These are phyloP conservation scores for Andricus grossulariae DNA, from an alignment of 1,140 invertebrate species.

Conservation along the genomic window DNA sequence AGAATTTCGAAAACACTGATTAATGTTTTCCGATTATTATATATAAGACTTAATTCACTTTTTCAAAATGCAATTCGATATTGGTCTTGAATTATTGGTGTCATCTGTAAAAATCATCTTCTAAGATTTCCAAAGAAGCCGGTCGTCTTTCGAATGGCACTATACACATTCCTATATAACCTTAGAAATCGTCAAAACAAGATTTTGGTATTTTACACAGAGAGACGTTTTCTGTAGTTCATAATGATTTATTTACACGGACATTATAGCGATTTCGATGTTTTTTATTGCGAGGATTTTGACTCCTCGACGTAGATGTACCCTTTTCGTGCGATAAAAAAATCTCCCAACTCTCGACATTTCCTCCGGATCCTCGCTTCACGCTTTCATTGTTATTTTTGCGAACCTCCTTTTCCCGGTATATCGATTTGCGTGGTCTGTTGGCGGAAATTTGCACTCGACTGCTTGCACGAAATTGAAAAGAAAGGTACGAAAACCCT, in stretches of 20 bases:
- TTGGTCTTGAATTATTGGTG: constrained; percentile 1
- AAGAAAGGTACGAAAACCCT: not conserved
- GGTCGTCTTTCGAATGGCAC: constrained; percentile 14
- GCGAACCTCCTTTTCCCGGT: not conserved
- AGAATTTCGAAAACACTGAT: not conserved
- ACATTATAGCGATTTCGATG: constrained; percentile 31
- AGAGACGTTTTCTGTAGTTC: constrained; percentile 2
- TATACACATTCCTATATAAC: constrained; percentile 17
- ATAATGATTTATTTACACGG: constrained; percentile 27
- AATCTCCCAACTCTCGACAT: constrained; percentile 6
- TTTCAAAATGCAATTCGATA: not conserved
- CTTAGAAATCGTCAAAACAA: constrained; percentile 19
- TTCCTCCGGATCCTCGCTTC: not conserved
- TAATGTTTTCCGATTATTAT: not conserved
- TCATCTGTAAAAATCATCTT: constrained; percentile 13
- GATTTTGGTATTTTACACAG: constrained; percentile 20
- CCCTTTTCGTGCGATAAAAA: constrained; percentile 2
- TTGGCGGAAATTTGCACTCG: not conserved
- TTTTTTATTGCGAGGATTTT: constrained; percentile 12
- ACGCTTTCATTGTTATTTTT: constrained; percentile 12
- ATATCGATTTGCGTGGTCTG: not conserved
- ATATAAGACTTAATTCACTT: not conserved
- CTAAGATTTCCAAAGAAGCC: constrained; percentile 26
- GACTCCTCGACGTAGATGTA: not conserved
- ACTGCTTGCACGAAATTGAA: not conserved